Evolutionary conservation across 2,888 invertebrate species (phyloP).

Genomic region (Cantharis rufa): DNA sequence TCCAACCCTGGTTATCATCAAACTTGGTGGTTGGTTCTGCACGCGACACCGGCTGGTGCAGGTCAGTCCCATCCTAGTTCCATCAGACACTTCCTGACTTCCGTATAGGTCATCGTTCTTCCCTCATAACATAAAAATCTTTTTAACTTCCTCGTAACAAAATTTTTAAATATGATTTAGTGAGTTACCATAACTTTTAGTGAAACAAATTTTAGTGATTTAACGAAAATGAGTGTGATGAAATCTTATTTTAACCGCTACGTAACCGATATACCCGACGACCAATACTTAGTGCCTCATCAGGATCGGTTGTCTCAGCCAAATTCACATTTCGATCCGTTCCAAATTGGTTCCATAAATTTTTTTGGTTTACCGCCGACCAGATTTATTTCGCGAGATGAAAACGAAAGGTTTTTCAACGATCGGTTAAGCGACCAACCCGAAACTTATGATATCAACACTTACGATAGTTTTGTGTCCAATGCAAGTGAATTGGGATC

Average conservation of each 20-base stretch:
- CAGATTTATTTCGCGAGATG: slow-evolving; percentile 2
- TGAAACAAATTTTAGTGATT: background rate
- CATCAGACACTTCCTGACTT: slow-evolving; percentile 46
- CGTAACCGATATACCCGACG: slow-evolving; percentile 29
- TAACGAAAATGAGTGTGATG: slow-evolving; percentile 36
- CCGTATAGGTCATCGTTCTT: slow-evolving; percentile 49
- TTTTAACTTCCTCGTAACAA: background rate
- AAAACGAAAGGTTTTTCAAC: slow-evolving; percentile 14
- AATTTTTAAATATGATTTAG: background rate
- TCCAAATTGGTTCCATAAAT: slow-evolving; percentile 25
- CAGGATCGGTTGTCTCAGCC: slow-evolving; percentile 12
- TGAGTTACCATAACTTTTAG: background rate
- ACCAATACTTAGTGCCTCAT: slow-evolving; percentile 24
- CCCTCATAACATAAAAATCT: slow-evolving; percentile 25
- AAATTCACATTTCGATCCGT: slow-evolving; percentile 20
- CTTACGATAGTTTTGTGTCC: slow-evolving; percentile 48
- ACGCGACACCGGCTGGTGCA: slow-evolving; percentile 49
- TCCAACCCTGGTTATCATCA: slow-evolving; percentile 39
- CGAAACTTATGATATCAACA: slow-evolving; percentile 46
- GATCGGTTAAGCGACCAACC: slow-evolving; percentile 28
- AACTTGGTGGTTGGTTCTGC: slow-evolving; percentile 44
- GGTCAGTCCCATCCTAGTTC: slow-evolving; percentile 49
- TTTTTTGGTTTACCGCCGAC: slow-evolving; percentile 15
- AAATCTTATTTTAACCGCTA: slow-evolving; percentile 45
- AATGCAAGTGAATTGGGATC: slow-evolving; percentile 43